phyloP scores from a whole-genome alignment of 1,140 invertebrate species.

The Apocrypta bakeri region DNA sequence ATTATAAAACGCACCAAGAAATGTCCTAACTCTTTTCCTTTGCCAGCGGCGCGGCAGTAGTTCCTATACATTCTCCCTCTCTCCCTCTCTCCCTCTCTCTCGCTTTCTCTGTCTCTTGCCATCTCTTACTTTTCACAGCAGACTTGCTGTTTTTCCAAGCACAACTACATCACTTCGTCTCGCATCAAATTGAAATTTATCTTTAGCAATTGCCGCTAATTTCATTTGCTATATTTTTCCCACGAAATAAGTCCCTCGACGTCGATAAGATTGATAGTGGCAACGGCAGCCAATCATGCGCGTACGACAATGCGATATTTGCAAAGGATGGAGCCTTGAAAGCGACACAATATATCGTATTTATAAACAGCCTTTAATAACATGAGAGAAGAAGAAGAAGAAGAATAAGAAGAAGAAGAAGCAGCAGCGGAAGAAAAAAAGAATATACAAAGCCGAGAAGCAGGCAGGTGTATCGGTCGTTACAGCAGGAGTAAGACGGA shows the following conservation, averaged over 20 bases:
- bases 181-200: conserved; percentile 43
- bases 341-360: conserved; percentile 35
- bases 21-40: conserved; percentile 55
- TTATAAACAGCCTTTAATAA: conserved; percentile 47
- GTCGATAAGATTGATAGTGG: conserved; percentile 48
- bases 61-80: not conserved
- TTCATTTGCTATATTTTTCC: not conserved
- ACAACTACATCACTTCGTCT: conserved; percentile 25
- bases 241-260: too few relatives aligned
- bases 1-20: conserved; percentile 71
- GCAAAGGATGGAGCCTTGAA: conserved; percentile 30
- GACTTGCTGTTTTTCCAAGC: conserved; percentile 52
- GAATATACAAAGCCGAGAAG: too few relatives aligned
- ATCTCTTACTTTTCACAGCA: not conserved
- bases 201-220: not conserved
- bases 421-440: too few relatives aligned
- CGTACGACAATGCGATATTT: conserved; percentile 44
- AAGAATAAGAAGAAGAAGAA: not conserved
- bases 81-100: not conserved
- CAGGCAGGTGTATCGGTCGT: conserved; percentile 47
- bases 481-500: conserved; percentile 11
- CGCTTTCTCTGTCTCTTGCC: not conserved
- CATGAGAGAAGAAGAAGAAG: conserved; percentile 23
- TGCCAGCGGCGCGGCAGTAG: not conserved
- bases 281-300: too few relatives aligned